Evolutionary conservation across 1,140 invertebrate genomes (phyloP).

Genomic region (Neotoxoptera formosana): DNA sequence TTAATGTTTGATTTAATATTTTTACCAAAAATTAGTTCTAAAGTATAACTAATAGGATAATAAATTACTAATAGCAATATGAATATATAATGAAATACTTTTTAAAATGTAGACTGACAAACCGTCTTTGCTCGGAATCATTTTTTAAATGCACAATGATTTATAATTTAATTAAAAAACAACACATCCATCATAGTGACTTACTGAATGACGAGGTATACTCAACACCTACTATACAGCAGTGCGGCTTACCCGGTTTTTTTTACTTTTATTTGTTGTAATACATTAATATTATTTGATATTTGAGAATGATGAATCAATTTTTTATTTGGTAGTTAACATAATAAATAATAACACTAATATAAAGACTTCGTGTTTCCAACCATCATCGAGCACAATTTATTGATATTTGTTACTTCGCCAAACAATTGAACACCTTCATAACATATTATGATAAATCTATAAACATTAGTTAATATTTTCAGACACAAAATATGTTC

Average conservation of each 20-base stretch:
- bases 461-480: background rate
- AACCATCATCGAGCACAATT: background rate
- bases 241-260: background rate
- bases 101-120: no score
- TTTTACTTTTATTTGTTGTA: background rate
- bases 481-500: background rate
- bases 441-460: background rate
- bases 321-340: background rate
- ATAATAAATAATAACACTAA: background rate
- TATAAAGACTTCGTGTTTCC: background rate
- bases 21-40: no score
- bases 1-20: no score
- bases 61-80: no score
- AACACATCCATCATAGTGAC: no score
- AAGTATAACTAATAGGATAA: no score
- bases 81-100: no score
- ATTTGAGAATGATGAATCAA: background rate
- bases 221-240: no score
- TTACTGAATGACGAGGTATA: no score
- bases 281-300: background rate
- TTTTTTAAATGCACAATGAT: no score
- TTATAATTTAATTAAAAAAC: no score
- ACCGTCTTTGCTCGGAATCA: no score
- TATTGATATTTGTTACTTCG: background rate
- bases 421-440: background rate